Base-by-base conservation (phyloP, 2,113 vertebrate genomes). In the Phylloscopus trochilus region DNA sequence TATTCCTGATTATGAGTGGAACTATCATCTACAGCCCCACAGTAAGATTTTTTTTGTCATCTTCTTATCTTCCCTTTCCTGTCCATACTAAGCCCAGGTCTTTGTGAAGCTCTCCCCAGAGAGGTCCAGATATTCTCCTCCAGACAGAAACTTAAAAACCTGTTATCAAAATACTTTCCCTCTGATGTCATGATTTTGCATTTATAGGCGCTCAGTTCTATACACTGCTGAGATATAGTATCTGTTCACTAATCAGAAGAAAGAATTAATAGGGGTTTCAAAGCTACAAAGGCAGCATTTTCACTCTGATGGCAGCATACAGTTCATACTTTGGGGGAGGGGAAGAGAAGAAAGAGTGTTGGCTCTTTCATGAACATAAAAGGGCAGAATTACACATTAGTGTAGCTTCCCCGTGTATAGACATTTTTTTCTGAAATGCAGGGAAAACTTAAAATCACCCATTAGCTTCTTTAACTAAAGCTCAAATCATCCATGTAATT, bases 311-410 rank as follows among this genome's bases (percentile, higher is more conserved):
- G 81, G 53, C 64, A 94, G 73, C 4, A 0, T 56, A 62, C 69
- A 39, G 73, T 87, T 92, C 88, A 74, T 84, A 41, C 68, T 92
- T 35, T 66, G 70, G 86, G 92, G 93, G 93, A 96, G 94, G 95
- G 92, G 91, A 96, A 83, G 75, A 94, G 88, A 94, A 95, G 82
- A 85, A 87, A 82, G 88, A 87, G 86, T 70, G 96, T 93, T 94
- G 72, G 79, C 41, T 94, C 83, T 72, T 94, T 93, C 96, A 93
- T 96, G 90, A 96, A 96, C 94, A 96, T 95, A 96, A 96, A 96
- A 95, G 95, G 94, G 79, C 94, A 97, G 93, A 96, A 93, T 86
- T 94, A 92, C 94, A 96, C 92, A 94, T 93, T 94, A 95, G 85
- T 93, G 90, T 89, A 93, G 90, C 88, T 90, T 97, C 89, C 93